Percentiles rank a stretch among this genome's conserved stretches.
These are phyloP conservation scores for Mystacides longicornis DNA, from an alignment of 2,888 invertebrate genomes.

Conservation along the genomic window DNA sequence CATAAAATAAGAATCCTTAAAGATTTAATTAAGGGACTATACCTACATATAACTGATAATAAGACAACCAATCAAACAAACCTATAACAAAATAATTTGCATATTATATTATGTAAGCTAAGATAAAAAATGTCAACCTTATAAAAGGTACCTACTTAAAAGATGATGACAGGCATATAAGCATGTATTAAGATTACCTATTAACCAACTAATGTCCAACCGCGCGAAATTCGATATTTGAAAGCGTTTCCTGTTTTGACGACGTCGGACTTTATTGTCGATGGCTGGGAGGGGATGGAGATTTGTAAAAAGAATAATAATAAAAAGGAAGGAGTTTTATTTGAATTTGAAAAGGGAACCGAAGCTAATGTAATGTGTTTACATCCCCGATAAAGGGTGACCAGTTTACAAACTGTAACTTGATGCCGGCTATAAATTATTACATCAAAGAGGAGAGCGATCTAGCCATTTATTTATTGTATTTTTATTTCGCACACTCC, in stretches of 20 bases:
- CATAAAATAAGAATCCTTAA: too few species aligned
- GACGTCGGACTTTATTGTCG: neutral
- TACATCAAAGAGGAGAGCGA: too few species aligned
- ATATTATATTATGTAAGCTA: too few species aligned
- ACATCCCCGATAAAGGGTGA: neutral
- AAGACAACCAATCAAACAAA: too few species aligned
- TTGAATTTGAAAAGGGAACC: neutral
- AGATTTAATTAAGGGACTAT: too few species aligned
- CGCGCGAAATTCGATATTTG: constrained; percentile 24
- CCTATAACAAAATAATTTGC: too few species aligned
- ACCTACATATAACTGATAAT: too few species aligned
- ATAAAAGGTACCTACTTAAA: too few species aligned
- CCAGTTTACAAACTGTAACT: neutral
- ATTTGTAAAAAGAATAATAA: neutral
- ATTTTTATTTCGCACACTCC: too few species aligned
- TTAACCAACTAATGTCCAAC: neutral
- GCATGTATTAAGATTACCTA: too few species aligned
- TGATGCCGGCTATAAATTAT: neutral
- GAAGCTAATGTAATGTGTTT: constrained; percentile 1
- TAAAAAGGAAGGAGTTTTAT: neutral
- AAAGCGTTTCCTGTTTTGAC: constrained; percentile 21
- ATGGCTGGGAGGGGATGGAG: neutral
- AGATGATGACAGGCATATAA: too few species aligned
- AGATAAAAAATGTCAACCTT: too few species aligned
- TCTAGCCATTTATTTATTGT: neutral